Percentiles rank a stretch among this genome's conserved stretches.
Evolutionary conservation across 1,140 invertebrate species (phyloP).

Genomic region (Eulimnadia texana): DNA sequence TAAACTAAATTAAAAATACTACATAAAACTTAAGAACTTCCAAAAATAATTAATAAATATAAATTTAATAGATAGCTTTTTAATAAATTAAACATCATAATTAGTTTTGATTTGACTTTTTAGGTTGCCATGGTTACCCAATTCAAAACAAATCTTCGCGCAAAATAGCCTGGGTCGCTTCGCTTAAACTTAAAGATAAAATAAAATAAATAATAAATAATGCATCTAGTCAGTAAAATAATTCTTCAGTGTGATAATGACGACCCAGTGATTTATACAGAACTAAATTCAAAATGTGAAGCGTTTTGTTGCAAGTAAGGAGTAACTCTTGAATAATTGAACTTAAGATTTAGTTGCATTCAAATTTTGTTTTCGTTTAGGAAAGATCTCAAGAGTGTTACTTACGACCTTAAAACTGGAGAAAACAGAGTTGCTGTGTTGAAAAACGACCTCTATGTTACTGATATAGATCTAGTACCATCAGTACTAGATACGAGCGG

Average conservation of each 20-base stretch:
- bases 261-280: not conserved
- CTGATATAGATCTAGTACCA: slow-evolving; percentile 72
- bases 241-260: not conserved
- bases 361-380: not conserved
- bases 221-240: not conserved
- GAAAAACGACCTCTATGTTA: slow-evolving; percentile 68
- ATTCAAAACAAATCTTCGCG: no score
- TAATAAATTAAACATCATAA: no score
- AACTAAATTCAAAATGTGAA: not conserved
- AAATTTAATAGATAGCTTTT: no score
- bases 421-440: slow-evolving; percentile 53
- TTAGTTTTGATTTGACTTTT: no score
- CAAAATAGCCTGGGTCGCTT: no score
- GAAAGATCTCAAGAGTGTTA: not conserved
- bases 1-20: no score
- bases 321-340: not conserved
- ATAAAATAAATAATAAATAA: not conserved
- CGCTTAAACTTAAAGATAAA: no score
- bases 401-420: not conserved
- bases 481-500: slow-evolving; percentile 29
- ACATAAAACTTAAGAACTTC: no score
- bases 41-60: no score
- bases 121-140: no score
- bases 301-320: not conserved
- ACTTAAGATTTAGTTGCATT: no score